These are phyloP conservation scores for Delichon dasypus DNA, from an alignment of 2,797 vertebrate genomes.

Conservation along the genomic window DNA sequence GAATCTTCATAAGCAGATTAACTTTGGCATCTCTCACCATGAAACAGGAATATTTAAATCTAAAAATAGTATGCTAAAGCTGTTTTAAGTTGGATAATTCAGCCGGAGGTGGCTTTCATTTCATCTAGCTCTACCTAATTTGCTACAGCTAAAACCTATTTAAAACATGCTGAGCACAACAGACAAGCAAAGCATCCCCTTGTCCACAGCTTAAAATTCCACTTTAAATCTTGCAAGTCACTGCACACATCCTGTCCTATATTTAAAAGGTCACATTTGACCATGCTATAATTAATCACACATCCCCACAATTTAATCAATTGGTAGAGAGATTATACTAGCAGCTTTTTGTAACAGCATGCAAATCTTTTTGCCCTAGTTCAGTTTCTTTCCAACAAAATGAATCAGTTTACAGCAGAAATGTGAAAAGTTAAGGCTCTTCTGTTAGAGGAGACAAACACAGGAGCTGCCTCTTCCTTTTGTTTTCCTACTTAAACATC, in stretches of 20 bases:
- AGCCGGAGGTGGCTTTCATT: slow-evolving; percentile 49
- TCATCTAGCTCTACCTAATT: slow-evolving; percentile 58
- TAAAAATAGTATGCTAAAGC: slow-evolving; percentile 64
- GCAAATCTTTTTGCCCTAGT: background rate
- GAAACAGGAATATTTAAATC: slow-evolving; percentile 60
- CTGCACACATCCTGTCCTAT: background rate
- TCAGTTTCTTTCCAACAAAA: background rate
- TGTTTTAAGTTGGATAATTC: slow-evolving; percentile 64
- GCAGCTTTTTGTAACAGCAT: background rate
- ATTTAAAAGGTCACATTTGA: slow-evolving; percentile 50
- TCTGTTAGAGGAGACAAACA: background rate
- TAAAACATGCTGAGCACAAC: slow-evolving; percentile 49
- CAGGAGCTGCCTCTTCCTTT: background rate
- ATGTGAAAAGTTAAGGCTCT: background rate
- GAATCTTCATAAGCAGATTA: slow-evolving; percentile 61
- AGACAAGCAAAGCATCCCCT: slow-evolving; percentile 2
- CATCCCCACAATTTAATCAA: background rate
- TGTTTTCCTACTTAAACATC: slow-evolving; percentile 49
- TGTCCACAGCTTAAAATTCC: background rate
- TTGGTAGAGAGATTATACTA: background rate
- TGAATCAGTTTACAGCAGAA: background rate
- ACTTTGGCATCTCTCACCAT: slow-evolving; percentile 49
- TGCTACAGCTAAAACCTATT: slow-evolving; percentile 53
- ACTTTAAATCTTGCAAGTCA: slow-evolving; percentile 42
- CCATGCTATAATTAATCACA: slow-evolving; percentile 38